Conservation (phyloP, 1,140 invertebrate genomes). For the Tetramorium simillimum region DNA sequence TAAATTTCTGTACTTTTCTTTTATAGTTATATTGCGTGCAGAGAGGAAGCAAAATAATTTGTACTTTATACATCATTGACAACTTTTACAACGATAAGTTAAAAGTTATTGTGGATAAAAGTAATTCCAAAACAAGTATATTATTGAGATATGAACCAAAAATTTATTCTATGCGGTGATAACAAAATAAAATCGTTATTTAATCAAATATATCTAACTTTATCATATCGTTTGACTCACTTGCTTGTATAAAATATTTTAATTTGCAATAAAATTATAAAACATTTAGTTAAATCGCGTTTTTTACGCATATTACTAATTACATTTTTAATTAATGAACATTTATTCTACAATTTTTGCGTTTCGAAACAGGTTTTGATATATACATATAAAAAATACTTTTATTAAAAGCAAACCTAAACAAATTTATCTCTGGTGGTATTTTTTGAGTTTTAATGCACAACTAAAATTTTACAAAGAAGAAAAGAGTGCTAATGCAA, state of each 20-base stretch:
- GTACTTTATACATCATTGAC: slow-evolving; percentile 58
- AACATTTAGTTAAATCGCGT: background rate
- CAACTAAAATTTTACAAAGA: background rate
- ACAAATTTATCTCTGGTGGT: background rate
- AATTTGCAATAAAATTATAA: slow-evolving; percentile 22
- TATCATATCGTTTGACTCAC: background rate
- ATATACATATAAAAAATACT: background rate
- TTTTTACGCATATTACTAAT: background rate
- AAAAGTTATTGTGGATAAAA: slow-evolving; percentile 41
- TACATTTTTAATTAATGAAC: slow-evolving; percentile 4
- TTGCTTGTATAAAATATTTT: background rate
- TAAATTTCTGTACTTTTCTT: slow-evolving; percentile 70
- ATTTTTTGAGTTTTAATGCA: slow-evolving; percentile 1
- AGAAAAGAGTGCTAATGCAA: background rate
- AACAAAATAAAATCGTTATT: slow-evolving; percentile 16
- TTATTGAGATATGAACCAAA: slow-evolving; percentile 14
- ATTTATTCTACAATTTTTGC: background rate
- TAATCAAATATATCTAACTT: background rate
- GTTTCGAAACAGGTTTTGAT: background rate
- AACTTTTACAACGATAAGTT: slow-evolving; percentile 39
- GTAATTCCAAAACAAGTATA: slow-evolving; percentile 71
- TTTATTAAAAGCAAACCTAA: background rate
- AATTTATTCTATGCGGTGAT: background rate
- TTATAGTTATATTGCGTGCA: slow-evolving; percentile 63
- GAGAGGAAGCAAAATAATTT: slow-evolving; percentile 61